Percentiles rank a stretch among this genome's conserved stretches.
Conservation (phyloP, 37 sponge, comb jelly and placozoan species). For the Mnemiopsis leidyi region DNA sequence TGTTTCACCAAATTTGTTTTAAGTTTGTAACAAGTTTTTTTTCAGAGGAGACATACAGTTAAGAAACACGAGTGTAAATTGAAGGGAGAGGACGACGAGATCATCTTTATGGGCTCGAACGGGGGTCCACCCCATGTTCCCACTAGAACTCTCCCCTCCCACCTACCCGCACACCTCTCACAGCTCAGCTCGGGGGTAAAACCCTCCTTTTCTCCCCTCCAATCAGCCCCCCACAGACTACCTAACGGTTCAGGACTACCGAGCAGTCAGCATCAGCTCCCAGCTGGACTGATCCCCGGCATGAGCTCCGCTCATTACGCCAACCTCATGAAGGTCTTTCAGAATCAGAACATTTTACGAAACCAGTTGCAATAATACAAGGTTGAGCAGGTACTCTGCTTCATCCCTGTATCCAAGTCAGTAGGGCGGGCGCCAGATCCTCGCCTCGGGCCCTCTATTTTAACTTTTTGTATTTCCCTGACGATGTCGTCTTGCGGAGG, state of each 20-base stretch:
- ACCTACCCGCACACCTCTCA: conserved; percentile 50
- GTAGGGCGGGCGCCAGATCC: background rate
- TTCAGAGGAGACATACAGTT: conserved; percentile 39
- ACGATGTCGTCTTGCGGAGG: background rate
- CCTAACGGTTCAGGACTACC: background rate
- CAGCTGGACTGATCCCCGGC: conserved; percentile 16
- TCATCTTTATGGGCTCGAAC: conserved; percentile 57
- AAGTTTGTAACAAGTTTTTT: too few relatives aligned
- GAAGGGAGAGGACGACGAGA: conserved; percentile 52
- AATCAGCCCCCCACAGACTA: background rate
- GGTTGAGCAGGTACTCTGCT: background rate
- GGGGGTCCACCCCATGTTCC: background rate
- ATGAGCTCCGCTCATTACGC: conserved; percentile 1
- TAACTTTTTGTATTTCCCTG: background rate
- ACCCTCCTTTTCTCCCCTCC: conserved; percentile 57
- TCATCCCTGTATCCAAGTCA: background rate
- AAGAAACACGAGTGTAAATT: conserved; percentile 64
- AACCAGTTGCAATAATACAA: conserved; percentile 1
- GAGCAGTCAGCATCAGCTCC: conserved; percentile 30
- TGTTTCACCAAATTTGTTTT: too few relatives aligned
- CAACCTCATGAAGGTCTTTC: conserved; percentile 32
- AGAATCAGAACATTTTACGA: conserved; percentile 41
- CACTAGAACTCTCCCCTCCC: background rate
- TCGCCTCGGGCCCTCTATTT: background rate
- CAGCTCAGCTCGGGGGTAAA: background rate